Evolutionary conservation across 2,888 invertebrate species (phyloP), one percentile per base, ranked within the genome.

Genomic region (Volucella inflata): DNA sequence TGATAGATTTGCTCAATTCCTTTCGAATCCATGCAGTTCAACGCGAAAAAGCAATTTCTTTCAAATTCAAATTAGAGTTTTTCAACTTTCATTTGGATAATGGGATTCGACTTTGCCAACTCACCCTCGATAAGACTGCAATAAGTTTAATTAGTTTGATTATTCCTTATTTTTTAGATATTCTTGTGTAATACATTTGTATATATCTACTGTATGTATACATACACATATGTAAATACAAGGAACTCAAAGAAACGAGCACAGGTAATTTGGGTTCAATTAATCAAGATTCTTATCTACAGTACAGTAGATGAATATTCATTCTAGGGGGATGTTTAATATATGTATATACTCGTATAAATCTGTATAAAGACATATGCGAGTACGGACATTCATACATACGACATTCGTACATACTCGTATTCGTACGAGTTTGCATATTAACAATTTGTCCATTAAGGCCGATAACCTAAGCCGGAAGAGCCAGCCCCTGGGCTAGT

Each of bases 261-360:
- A 12, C 48, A 57, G 30, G n/a, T 40, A 48, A 21, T 71, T 59
- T 71, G 11, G 11, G 12, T 53, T 40, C 67, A 78, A 72, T 83
- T 83, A 64, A 78, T 83, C 64, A 36, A 68, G 83, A 83, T 78
- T 57, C 57, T 36, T 74, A 83, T 78, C 81, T 76, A 55, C 21
- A 44, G 6, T 30, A 30, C 30, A 6, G 30, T 62, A 11, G 17
- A 57, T 8, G 10, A 36, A 50, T 14, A 40, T 50, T 50, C 70
- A 60, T 36, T 55, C 14, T 16, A 11, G 36, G 55, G 30, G 36
- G 30, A 30, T 30, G 30, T 30, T 30, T 30, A 30, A 30, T 30
- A 6, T n/a, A n/a, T n/a, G n/a, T n/a, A n/a, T n/a, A n/a, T n/a
- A n/a, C n/a, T n/a, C n/a, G n/a, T n/a, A n/a, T 30, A 30, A 30